Base-by-base conservation (phyloP, 2,888 invertebrate species). In the Macrophya alboannulata region DNA sequence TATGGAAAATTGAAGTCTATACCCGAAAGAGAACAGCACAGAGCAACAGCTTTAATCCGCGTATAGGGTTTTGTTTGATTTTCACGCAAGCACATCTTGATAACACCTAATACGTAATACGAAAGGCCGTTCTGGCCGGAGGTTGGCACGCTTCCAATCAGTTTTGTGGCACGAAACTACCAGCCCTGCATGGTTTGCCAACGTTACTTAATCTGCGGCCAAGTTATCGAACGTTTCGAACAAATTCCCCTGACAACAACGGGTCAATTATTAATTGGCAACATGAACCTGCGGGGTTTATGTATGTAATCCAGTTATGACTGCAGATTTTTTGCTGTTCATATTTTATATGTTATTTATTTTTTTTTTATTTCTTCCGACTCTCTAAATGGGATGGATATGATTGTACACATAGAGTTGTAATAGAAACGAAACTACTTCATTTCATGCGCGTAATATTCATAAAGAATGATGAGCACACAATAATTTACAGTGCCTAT, bases 121-220 rank as follows among this genome's bases (percentile, higher is more conserved):
- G 59, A 62, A 81, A 81, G 81, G 62, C 62, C 43, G 81, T 81
- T 62, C 43, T 81, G 62, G 21, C 43, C 62, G 62, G 40, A 81
- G 81, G 81, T 81, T 81, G 81, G 81, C 81, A 81, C 81, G 81
- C 81, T 62, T 81, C 81, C 81, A 62, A 81, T 81, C 81, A 81
- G 81, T 81, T 81, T n/a, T 81, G 81, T 62, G 77, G 77, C 37
- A 51, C 9, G 51, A 37, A 77, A 77, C 51, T 81, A 59, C 77
- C 77, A 77, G n/a, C 77, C 31, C 21, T 31, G 31, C 31, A 31
- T 31, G 37, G 90, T 90, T 90, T 89, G 90, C 90, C 88, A 89
- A 89, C 89, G 88, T 89, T 88, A 89, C 87, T 90, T 89, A 89
- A 90, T 89, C 89, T 89, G 59, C 43, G 62, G 59, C 81, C 62